Evolutionary conservation across 2,113 vertebrate species (phyloP).

Genomic region (Ptyas mucosa): DNA sequence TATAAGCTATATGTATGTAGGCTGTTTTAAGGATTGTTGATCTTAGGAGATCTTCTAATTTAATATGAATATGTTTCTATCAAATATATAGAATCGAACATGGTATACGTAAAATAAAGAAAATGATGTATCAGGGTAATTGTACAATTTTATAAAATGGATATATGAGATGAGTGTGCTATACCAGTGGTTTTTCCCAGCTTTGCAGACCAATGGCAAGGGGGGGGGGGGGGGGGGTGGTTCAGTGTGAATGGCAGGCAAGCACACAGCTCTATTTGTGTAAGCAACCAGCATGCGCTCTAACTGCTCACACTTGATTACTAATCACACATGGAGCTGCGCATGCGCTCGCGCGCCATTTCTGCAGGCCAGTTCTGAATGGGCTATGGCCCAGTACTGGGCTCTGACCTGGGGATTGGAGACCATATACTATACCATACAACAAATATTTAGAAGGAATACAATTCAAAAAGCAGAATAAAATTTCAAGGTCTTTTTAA

Average conservation of each 20-base stretch:
- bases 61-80: neutral
- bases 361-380: too few species aligned
- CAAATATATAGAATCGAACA: neutral
- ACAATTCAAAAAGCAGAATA: neutral
- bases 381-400: too few species aligned
- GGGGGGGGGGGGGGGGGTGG: too few species aligned
- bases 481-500: neutral
- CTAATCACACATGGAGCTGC: too few species aligned
- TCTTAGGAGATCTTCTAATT: neutral
- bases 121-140: neutral
- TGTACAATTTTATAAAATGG: neutral
- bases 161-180: neutral
- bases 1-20: neutral
- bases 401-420: too few species aligned
- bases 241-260: too few species aligned
- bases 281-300: too few species aligned
- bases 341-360: too few species aligned
- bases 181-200: neutral
- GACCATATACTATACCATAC: neutral
- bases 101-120: neutral
- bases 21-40: neutral
- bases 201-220: neutral
- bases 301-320: too few species aligned
- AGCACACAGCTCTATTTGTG: too few species aligned
- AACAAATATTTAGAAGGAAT: neutral